phyloP scores from a whole-genome alignment of 2,888 invertebrate genomes.

The Rhingia campestris region DNA sequence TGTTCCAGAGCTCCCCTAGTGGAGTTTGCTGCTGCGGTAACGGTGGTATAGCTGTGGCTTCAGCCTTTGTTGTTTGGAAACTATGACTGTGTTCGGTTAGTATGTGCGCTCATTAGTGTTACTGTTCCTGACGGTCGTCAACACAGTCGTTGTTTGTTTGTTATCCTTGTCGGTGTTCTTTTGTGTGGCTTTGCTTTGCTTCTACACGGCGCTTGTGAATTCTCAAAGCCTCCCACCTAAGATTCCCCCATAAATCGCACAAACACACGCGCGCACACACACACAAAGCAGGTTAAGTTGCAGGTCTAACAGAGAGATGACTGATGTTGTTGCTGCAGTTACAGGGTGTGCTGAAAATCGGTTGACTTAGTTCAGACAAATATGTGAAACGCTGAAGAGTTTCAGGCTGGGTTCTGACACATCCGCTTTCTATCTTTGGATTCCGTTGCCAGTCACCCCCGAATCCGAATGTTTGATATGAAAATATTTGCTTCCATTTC shows the following conservation, averaged over 20 bases:
- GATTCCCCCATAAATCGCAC: neutral
- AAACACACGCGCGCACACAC: too few relatives aligned
- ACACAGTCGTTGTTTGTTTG: neutral
- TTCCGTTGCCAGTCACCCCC: constrained; percentile 22
- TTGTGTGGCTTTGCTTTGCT: constrained; percentile 27
- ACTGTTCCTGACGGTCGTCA: constrained; percentile 37
- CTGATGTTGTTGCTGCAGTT: neutral
- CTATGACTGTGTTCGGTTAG: constrained; percentile 8
- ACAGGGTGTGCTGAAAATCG: constrained; percentile 24
- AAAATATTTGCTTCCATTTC: constrained; percentile 65
- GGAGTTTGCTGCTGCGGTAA: constrained; percentile 21
- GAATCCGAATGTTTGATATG: constrained; percentile 28
- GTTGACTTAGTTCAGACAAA: constrained; percentile 12
- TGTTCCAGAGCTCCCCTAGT: neutral
- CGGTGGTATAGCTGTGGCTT: constrained; percentile 38
- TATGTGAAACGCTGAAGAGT: neutral
- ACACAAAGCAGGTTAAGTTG: constrained; percentile 3
- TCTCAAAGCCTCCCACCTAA: constrained; percentile 19
- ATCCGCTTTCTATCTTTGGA: constrained; percentile 25
- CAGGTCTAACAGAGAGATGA: neutral
- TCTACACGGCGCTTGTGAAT: neutral
- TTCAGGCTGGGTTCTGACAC: constrained; percentile 1
- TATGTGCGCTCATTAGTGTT: constrained; percentile 56
- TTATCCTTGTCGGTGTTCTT: constrained; percentile 38
- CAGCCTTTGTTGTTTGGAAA: constrained; percentile 28